A percentile compares a stretch with the other conserved stretches of the same genome.
phyloP scores from a whole-genome alignment of 2,888 invertebrate species.

The Syritta pipiens region DNA sequence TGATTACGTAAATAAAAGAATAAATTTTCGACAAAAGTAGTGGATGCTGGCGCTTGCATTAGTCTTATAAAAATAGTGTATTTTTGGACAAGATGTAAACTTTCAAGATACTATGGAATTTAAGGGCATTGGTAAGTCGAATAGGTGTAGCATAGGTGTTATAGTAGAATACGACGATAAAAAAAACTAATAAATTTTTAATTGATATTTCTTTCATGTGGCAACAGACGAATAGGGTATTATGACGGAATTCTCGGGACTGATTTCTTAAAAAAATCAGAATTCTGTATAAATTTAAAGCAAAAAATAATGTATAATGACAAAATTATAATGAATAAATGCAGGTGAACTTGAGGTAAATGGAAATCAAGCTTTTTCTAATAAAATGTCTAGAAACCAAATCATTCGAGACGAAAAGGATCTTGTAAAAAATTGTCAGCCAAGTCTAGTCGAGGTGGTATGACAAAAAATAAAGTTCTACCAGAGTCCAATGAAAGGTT shows the following conservation, averaged over 20 bases:
- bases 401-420: background rate
- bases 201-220: slow-evolving; percentile 9
- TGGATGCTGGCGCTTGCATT: slow-evolving; percentile 18
- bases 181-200: slow-evolving; percentile 12
- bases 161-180: slow-evolving; percentile 11
- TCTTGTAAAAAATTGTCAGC: background rate
- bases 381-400: background rate
- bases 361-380: background rate
- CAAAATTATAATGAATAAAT: slow-evolving; percentile 11
- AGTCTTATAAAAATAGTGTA: slow-evolving; percentile 14
- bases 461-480: slow-evolving; percentile 1
- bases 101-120: slow-evolving; percentile 9
- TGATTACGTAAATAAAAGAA: background rate
- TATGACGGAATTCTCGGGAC: slow-evolving; percentile 34
- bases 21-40: slow-evolving; percentile 19
- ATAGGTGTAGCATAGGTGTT: slow-evolving; percentile 15
- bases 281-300: slow-evolving; percentile 23
- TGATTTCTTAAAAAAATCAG: slow-evolving; percentile 21
- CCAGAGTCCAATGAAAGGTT: slow-evolving; percentile 2
- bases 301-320: slow-evolving; percentile 16
- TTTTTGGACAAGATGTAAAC: slow-evolving; percentile 18
- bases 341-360: too few relatives aligned
- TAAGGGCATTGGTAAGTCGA: slow-evolving; percentile 22
- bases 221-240: too few relatives aligned
- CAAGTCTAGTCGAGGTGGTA: slow-evolving; percentile 1